Evolutionary conservation across 2,888 invertebrate species (phyloP).

Genomic region (Dione vanillae): DNA sequence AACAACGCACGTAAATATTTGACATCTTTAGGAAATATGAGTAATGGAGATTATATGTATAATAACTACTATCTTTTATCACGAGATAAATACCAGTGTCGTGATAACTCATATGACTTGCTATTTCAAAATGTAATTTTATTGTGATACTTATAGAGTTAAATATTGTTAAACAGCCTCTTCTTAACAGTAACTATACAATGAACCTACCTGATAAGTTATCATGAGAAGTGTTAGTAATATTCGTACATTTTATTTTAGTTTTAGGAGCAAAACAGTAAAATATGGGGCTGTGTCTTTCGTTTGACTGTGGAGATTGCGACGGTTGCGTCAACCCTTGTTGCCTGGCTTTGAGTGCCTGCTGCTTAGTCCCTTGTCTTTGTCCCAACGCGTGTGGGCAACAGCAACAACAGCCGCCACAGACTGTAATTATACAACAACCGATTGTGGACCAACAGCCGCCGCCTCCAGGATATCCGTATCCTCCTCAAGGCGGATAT

Average conservation of each 20-base stretch:
- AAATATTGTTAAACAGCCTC: constrained; percentile 15
- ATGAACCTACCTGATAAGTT: constrained; percentile 38
- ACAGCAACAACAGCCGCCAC: constrained; percentile 66
- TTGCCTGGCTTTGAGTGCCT: constrained; percentile 74
- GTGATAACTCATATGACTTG: constrained; percentile 38
- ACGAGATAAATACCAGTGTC: constrained; percentile 42
- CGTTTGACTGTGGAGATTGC: constrained; percentile 75
- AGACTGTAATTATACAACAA: constrained; percentile 68
- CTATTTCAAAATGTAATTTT: constrained; percentile 29
- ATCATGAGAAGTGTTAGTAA: constrained; percentile 41
- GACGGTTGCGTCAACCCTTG: constrained; percentile 75
- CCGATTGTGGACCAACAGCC: constrained; percentile 66
- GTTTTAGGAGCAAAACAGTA: constrained; percentile 55
- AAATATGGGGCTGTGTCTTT: constrained; percentile 76
- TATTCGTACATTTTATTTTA: constrained; percentile 58
- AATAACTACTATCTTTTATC: constrained; percentile 45
- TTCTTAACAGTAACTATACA: constrained; percentile 25
- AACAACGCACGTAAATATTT: constrained; percentile 3
- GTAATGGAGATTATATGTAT: constrained; percentile 27
- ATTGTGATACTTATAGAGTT: constrained; percentile 35
- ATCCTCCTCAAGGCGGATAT: constrained; percentile 51
- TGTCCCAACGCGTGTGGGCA: constrained; percentile 79
- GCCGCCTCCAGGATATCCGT: constrained; percentile 58
- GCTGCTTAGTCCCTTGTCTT: constrained; percentile 74
- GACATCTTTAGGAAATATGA: constrained; percentile 24